phyloP scores from a whole-genome alignment of 92 coral and sea anemone genomes.

The Epizoanthus scotinus region DNA sequence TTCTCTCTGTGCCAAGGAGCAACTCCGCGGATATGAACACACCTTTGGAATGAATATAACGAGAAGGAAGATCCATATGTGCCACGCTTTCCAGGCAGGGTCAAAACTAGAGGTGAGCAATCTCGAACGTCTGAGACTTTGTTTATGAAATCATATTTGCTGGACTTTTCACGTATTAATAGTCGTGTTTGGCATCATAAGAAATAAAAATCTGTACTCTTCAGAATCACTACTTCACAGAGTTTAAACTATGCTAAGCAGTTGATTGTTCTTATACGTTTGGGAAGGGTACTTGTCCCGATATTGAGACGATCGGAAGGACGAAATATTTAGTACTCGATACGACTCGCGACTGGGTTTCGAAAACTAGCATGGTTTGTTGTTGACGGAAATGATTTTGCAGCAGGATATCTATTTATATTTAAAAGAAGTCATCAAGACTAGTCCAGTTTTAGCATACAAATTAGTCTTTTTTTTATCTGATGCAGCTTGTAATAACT shows the following conservation, averaged over 20 bases:
- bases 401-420: slow-evolving; percentile 19
- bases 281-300: background rate
- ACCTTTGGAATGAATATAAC: slow-evolving; percentile 93
- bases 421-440: background rate
- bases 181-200: background rate
- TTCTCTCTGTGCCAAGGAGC: slow-evolving; percentile 96
- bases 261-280: background rate
- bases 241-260: background rate
- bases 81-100: slow-evolving; percentile 97
- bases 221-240: background rate
- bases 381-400: slow-evolving; percentile 34
- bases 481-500: background rate
- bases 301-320: background rate
- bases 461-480: background rate
- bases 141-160: slow-evolving; percentile 39
- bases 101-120: slow-evolving; percentile 93
- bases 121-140: slow-evolving; percentile 23
- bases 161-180: too few relatives aligned
- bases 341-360: background rate
- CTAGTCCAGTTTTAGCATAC: background rate
- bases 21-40: slow-evolving; percentile 89
- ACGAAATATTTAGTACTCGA: background rate
- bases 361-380: background rate
- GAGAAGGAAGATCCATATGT: slow-evolving; percentile 86
- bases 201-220: slow-evolving; percentile 11